Base-by-base conservation (phyloP, 2,113 vertebrate species). In the Beaufortia kweichowensis region DNA sequence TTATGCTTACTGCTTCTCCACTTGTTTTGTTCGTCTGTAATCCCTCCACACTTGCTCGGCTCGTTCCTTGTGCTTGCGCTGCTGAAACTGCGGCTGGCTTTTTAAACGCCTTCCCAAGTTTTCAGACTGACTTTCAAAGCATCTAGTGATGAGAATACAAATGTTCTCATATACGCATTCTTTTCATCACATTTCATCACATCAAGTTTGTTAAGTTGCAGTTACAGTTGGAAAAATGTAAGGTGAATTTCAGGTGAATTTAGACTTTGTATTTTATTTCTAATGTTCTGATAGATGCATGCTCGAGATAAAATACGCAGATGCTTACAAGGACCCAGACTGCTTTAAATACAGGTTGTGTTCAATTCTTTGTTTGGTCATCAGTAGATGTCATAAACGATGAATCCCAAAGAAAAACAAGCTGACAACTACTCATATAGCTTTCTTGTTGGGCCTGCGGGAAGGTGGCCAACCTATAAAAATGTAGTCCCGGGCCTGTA, bases 71-170 rank as follows among this genome's bases (percentile, higher is more conserved):
- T 62, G 50, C 68, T 72, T 76, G 48, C 76, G 43, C 28, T 78
- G 76, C 65, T 82, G 79, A 81, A 83, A 78, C 55, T 75, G 79
- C 75, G 76, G 43, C 63, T 85, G 53, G 50, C 43, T 67, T 75
- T 72, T 78, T 74, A 62, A 77, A 70, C 28, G 4, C 67, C n/a
- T n/a, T 64, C 56, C 19, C 60, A 66, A 73, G 23, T 65, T 74
- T 67, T 79, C 76, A 79, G 68, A 64, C 56, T 39, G 74, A 79
- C 76, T 77, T 84, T 77, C 78, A 76, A 75, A 78, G 35, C 35
- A 29, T 50, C 43, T 55, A 67, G 60, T 68, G 62, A 77, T 41
- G 43, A 81, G 63, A 59, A 66, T 24, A n/a, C 29, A 35, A 60
- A 77, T 55, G n/a, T 43, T 24, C 53, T 67, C 78, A 63, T 23